A percentile compares a stretch with the other conserved stretches of the same genome.
Evolutionary conservation across 2,113 vertebrate species (phyloP).

Genomic region (Nyctereutes procyonoides): DNA sequence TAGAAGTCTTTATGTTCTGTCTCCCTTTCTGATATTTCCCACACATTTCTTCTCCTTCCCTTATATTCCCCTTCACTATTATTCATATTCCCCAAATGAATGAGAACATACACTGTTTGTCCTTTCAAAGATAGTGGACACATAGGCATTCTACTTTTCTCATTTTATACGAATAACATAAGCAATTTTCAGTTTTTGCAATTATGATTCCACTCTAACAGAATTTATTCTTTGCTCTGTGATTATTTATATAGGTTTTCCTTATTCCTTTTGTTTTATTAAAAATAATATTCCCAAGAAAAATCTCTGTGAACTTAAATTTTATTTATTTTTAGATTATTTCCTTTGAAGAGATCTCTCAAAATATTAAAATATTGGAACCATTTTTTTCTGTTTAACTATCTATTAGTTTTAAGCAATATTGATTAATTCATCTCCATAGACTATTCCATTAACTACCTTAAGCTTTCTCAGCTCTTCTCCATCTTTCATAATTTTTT

Average conservation of each 20-base stretch:
- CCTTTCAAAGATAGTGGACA: not conserved
- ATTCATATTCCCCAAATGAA: too few relatives aligned
- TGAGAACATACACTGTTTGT: too few relatives aligned
- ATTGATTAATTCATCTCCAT: not conserved
- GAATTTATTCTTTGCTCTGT: not conserved
- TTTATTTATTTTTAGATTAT: constrained; percentile 37
- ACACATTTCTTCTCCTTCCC: too few relatives aligned
- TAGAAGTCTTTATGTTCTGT: too few relatives aligned
- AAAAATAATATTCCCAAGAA: constrained; percentile 31
- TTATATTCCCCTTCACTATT: too few relatives aligned
- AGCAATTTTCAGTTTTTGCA: not conserved
- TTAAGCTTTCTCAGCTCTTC: not conserved
- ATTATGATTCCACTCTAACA: not conserved
- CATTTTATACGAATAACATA: not conserved
- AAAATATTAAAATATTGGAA: constrained; percentile 18
- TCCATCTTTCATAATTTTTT: too few relatives aligned
- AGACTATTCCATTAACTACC: not conserved
- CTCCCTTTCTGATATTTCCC: too few relatives aligned
- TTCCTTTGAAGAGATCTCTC: not conserved
- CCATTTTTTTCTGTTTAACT: not conserved
- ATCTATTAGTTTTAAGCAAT: not conserved
- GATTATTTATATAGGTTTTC: not conserved
- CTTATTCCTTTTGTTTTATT: constrained; percentile 37
- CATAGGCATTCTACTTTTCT: not conserved
- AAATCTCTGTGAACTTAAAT: constrained; percentile 15